Conservation (phyloP, 1,140 invertebrate species). For the Drosophila bocqueti region DNA sequence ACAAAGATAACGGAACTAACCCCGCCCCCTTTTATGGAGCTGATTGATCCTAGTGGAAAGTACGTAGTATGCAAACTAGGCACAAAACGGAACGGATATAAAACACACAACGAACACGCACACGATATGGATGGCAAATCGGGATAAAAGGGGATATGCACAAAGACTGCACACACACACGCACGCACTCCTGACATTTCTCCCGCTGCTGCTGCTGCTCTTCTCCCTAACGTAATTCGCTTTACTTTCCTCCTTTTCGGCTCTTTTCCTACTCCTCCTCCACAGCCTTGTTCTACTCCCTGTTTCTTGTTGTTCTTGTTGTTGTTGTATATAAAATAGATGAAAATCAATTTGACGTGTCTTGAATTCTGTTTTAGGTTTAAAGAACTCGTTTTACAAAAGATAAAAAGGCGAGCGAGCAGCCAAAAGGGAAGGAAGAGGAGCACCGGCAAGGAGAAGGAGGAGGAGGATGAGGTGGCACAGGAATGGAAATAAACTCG, state of each 20-base stretch:
- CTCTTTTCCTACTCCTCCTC: constrained; percentile 4
- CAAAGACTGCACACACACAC: constrained; percentile 13
- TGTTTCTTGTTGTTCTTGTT: constrained; percentile 44
- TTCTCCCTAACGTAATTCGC: constrained; percentile 55
- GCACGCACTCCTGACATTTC: constrained; percentile 56
- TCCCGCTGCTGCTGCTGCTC: constrained; percentile 40
- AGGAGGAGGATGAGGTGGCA: constrained; percentile 8
- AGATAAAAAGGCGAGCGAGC: constrained; percentile 49
- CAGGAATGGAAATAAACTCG: constrained; percentile 65
- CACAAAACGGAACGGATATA: constrained; percentile 3
- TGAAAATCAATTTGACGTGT: constrained; percentile 83
- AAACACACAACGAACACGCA: not conserved
- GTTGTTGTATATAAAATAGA: constrained; percentile 77
- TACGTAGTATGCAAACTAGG: constrained; percentile 32
- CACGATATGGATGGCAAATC: constrained; percentile 11
- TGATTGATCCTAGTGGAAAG: constrained; percentile 34
- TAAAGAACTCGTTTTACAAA: constrained; percentile 78
- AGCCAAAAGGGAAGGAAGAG: constrained; percentile 23
- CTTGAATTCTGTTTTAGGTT: constrained; percentile 77
- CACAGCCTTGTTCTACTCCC: not conserved
- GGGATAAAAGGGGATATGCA: constrained; percentile 31
- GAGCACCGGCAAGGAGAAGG: constrained; percentile 19
- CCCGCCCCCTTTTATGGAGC: not conserved
- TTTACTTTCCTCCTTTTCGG: constrained; percentile 35
- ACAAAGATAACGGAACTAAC: constrained; percentile 35